These are phyloP conservation scores for Labroides dimidiatus DNA, from an alignment of 2,797 vertebrate species.

Conservation along the genomic window DNA sequence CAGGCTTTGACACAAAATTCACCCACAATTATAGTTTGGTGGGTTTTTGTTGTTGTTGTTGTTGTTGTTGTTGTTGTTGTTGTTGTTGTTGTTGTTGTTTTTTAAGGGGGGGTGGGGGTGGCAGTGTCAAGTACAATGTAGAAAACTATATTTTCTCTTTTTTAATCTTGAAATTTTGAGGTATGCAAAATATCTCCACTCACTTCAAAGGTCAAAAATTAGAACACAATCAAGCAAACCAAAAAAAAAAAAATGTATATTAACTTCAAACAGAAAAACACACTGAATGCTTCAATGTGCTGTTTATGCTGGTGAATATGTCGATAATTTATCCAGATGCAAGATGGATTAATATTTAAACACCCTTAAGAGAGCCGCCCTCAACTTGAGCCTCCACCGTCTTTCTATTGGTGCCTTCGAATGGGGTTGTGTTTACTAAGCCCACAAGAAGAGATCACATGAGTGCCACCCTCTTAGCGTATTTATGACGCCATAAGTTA, in stretches of 20 bases:
- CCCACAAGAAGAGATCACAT: too few species aligned
- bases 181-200: conserved; percentile 7
- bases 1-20: conserved; percentile 7
- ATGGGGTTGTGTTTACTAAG: too few species aligned
- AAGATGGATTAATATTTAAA: conserved; percentile 30
- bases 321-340: conserved; percentile 35
- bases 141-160: neutral
- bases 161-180: conserved; percentile 1
- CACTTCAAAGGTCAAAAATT: conserved; percentile 19
- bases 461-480: too few species aligned
- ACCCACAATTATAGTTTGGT: too few species aligned
- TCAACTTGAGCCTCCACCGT: conserved; percentile 20
- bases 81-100: too few species aligned
- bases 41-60: too few species aligned
- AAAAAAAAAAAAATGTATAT: neutral
- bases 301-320: conserved; percentile 55
- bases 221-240: conserved; percentile 1
- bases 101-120: too few species aligned
- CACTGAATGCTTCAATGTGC: conserved; percentile 47
- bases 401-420: neutral
- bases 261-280: conserved; percentile 25
- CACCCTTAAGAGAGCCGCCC: conserved; percentile 23
- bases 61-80: too few species aligned
- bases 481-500: too few species aligned
- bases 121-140: too few species aligned